A percentile compares a stretch with the other conserved stretches of the same genome.
phyloP scores from a whole-genome alignment of 2,888 invertebrate genomes.

The Hypsopygia costalis region DNA sequence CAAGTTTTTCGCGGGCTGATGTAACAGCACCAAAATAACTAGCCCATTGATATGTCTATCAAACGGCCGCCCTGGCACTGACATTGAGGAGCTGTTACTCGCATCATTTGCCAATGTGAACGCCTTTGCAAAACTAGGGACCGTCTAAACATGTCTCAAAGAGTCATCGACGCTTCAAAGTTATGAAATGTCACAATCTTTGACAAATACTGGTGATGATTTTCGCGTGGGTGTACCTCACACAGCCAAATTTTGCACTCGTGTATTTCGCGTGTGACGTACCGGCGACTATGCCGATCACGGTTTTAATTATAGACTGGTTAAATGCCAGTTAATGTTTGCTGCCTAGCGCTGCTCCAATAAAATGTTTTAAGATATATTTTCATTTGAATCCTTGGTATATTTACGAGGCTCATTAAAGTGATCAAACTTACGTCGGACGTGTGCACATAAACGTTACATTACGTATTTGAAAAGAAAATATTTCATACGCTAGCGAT shows the following conservation, averaged over 20 bases:
- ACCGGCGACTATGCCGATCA: conserved; percentile 34
- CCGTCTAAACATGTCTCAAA: neutral
- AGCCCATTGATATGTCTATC: conserved; percentile 63
- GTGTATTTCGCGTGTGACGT: conserved; percentile 44
- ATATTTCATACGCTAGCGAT: neutral
- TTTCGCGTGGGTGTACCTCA: conserved; percentile 51
- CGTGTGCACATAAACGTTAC: neutral
- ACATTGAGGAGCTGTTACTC: conserved; percentile 54
- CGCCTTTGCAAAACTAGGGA: conserved; percentile 4
- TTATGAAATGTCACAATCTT: conserved; percentile 23
- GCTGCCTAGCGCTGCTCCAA: conserved; percentile 42
- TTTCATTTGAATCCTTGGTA: conserved; percentile 37
- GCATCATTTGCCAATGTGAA: conserved; percentile 54
- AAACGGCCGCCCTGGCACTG: conserved; percentile 63
- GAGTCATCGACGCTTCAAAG: conserved; percentile 1
- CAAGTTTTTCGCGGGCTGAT: conserved; percentile 61
- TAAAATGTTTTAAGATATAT: conserved; percentile 58
- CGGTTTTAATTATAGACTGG: conserved; percentile 61
- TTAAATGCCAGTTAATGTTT: conserved; percentile 70
- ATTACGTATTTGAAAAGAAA: neutral
- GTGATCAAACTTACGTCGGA: conserved; percentile 7
- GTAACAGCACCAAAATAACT: conserved; percentile 57
- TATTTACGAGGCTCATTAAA: conserved; percentile 19
- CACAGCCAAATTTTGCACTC: conserved; percentile 47
- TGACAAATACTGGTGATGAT: conserved; percentile 27